Conservation (phyloP, 2,113 vertebrate genomes). For the Ochotona curzoniae region DNA sequence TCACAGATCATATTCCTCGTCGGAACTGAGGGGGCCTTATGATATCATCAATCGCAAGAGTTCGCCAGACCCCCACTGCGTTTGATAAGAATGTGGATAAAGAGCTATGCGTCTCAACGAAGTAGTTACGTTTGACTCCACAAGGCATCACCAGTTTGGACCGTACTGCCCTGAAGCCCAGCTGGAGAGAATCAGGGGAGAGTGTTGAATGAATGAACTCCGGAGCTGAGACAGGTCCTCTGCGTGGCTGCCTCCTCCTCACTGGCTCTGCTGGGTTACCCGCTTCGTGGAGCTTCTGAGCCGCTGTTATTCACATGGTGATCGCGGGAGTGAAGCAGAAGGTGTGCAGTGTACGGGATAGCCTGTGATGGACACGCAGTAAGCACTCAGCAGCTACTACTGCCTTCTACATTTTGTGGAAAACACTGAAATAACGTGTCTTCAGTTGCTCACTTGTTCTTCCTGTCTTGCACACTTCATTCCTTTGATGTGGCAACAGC, state of each 20-base stretch:
- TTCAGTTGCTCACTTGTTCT: constrained; percentile 26
- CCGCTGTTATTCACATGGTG: not conserved
- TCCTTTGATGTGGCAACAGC: not conserved
- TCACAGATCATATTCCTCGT: no score
- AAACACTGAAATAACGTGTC: constrained; percentile 28
- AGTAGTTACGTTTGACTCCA: not conserved
- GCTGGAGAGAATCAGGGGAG: not conserved
- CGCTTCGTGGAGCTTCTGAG: not conserved
- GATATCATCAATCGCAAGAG: not conserved
- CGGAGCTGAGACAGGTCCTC: not conserved
- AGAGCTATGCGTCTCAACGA: not conserved
- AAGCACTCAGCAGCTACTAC: not conserved
- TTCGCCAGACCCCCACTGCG: not conserved
- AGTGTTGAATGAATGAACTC: not conserved
- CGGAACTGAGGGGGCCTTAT: not conserved
- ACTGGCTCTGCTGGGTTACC: not conserved
- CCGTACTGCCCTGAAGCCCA: not conserved
- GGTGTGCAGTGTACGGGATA: not conserved
- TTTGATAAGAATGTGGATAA: not conserved
- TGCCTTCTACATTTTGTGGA: not conserved
- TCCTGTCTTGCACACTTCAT: not conserved
- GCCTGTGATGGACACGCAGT: not conserved
- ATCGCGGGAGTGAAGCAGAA: constrained; percentile 19
- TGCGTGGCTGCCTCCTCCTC: not conserved
- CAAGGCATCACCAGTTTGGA: not conserved